Evolutionary conservation across 2,888 invertebrate species (phyloP).

Genomic region (Lepidocyrtinus sp.): DNA sequence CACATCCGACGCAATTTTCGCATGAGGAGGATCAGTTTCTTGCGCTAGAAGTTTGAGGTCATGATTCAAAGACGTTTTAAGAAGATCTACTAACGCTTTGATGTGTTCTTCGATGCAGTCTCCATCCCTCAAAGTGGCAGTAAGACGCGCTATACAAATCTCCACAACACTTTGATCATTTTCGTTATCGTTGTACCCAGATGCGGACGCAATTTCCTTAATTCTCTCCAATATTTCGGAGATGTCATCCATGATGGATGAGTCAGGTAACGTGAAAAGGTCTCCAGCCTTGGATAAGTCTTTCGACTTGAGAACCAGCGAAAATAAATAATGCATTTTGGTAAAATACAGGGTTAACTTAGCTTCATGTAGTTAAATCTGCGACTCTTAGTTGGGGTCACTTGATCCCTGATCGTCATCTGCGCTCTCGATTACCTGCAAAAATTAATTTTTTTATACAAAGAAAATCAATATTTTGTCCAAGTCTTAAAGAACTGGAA

Average conservation of each 20-base stretch:
- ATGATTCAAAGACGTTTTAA: slow-evolving; percentile 91
- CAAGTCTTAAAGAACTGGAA: no score
- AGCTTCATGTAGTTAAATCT: no score
- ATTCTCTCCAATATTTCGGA: slow-evolving; percentile 79
- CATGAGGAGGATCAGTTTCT: slow-evolving; percentile 94
- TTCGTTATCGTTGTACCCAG: slow-evolving; percentile 87
- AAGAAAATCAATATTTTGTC: no score
- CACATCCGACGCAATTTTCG: slow-evolving; percentile 95
- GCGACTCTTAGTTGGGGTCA: no score
- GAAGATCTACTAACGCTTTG: slow-evolving; percentile 84
- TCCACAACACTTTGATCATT: slow-evolving; percentile 96
- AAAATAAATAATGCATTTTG: slow-evolving; percentile 92
- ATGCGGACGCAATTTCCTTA: slow-evolving; percentile 85
- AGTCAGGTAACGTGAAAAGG: slow-evolving; percentile 89
- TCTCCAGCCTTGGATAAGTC: slow-evolving; percentile 93
- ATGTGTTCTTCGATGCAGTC: slow-evolving; percentile 89
- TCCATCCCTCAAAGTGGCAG: slow-evolving; percentile 79
- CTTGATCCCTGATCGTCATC: no score
- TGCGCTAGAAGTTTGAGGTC: slow-evolving; percentile 84
- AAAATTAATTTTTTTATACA: no score
- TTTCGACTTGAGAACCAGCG: slow-evolving; percentile 89
- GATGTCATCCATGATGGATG: slow-evolving; percentile 87
- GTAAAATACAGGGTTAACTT: no score
- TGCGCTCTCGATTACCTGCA: no score
- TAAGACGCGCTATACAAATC: slow-evolving; percentile 92